A percentile compares a stretch with the other conserved stretches of the same genome.
Evolutionary conservation across 2,888 invertebrate genomes (phyloP).

Genomic region (Allygus modestus): DNA sequence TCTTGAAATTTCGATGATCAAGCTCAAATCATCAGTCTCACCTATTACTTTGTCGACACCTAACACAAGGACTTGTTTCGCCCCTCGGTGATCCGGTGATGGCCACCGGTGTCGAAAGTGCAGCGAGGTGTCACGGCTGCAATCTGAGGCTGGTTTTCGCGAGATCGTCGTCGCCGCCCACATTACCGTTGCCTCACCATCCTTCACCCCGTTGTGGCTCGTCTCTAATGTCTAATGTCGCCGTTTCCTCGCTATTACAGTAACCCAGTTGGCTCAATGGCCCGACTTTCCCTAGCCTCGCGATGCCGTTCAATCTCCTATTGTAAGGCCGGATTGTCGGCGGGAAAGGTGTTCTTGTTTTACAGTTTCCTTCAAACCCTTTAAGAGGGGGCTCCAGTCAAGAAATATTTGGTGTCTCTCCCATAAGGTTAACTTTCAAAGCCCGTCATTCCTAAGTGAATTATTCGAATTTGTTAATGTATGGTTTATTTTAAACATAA

Average conservation of each 20-base stretch:
- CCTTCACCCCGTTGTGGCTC: slow-evolving; percentile 41
- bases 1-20: too few relatives aligned
- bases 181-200: not conserved
- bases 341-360: not conserved
- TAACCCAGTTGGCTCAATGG: slow-evolving; percentile 26
- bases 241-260: slow-evolving; percentile 44
- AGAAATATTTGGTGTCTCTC: too few relatives aligned
- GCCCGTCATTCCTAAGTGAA: too few relatives aligned
- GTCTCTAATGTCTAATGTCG: slow-evolving; percentile 20
- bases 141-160: not conserved
- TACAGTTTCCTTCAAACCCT: too few relatives aligned
- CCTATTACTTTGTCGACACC: too few relatives aligned
- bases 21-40: too few relatives aligned
- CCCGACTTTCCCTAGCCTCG: slow-evolving; percentile 1
- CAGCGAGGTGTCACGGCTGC: not conserved
- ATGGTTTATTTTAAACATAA: too few relatives aligned
- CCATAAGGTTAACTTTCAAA: too few relatives aligned
- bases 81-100: not conserved
- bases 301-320: not conserved
- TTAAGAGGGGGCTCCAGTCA: too few relatives aligned
- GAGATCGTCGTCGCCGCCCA: not conserved
- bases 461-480: too few relatives aligned
- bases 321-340: not conserved
- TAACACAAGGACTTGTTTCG: too few relatives aligned
- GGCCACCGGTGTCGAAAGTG: not conserved